Conservation (phyloP, 1,140 invertebrate genomes). For the Camponotus floridanus region DNA sequence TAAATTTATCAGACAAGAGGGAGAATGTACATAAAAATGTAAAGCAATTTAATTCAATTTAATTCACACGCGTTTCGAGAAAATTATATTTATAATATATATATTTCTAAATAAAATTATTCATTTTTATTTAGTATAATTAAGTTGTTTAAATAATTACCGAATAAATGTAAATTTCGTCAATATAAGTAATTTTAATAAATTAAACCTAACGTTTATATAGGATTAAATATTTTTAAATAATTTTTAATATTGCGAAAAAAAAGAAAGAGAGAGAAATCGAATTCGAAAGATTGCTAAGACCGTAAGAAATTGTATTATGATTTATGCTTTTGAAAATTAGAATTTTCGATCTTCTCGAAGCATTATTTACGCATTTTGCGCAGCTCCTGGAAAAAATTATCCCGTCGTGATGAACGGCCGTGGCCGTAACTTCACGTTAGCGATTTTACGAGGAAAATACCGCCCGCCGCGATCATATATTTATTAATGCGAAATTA, state of each 20-base stretch:
- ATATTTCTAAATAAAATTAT: neutral
- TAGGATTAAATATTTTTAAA: neutral
- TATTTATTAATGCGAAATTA: conserved; percentile 42
- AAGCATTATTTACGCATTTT: conserved; percentile 24
- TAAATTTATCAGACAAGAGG: neutral
- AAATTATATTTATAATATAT: neutral
- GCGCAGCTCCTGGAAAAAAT: neutral
- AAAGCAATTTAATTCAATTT: neutral
- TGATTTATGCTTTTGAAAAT: neutral
- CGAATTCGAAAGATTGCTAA: neutral
- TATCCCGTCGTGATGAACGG: conserved; percentile 38
- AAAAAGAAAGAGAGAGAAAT: neutral
- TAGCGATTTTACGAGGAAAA: conserved; percentile 36
- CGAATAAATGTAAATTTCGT: neutral
- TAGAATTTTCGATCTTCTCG: conserved; percentile 14
- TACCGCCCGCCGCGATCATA: neutral
- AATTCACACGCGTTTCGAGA: neutral
- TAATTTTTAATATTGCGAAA: neutral
- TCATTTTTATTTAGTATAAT: conserved; percentile 9
- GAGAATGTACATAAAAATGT: neutral
- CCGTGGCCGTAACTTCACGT: conserved; percentile 9
- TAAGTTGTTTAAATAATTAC: conserved; percentile 2
- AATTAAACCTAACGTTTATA: neutral
- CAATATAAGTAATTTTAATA: neutral
- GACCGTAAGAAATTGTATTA: neutral